Evolutionary conservation across 1,140 invertebrate genomes (phyloP), one percentile per base, ranked within the genome.

Genomic region (Formica selysi): DNA sequence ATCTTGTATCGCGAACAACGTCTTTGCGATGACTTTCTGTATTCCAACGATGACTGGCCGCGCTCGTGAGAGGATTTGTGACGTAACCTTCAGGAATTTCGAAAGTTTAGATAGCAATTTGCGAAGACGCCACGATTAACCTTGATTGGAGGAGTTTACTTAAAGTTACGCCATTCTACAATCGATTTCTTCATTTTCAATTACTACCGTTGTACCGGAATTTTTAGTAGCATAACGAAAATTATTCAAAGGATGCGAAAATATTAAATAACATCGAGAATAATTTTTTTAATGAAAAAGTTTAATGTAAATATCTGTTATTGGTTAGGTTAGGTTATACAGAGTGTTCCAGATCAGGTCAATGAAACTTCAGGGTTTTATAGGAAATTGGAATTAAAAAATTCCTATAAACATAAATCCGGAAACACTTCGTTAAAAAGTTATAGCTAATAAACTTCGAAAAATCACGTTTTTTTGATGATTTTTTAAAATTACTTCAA

Each of bases 21-120:
- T 22, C 13, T 57, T 57, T 29, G 32, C 5, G 70, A 22, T 2
- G 13, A 38, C 51, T 76, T 54, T 48, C 10, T 6, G 51, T 59
- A n/a, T 48, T 51, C 61, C 36, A 19, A 86, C 41, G 71, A 65
- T 36, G 83, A 76, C 54, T 61, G 61, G 29, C 51, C 29, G 36
- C 26, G 38, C n/a, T 68, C 59, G 51, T 67, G 67, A 85, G 73
- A 59, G 38, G n/a, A 51, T 41, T 19, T 36, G 19, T 88, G 87
- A 81, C 61, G 65, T 67, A 87, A 89, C 48, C 16, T 29, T 22
- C 19, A 74, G 74, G 79, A 89, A 89, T 89, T 89, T 89, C 67
- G 87, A 89, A 89, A 87, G 87, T 89, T 85, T 78, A 84, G 68
- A 79, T 44, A 71, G 29, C 73, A 87, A 84, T 84, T 85, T 19